Evolutionary conservation across 1,140 invertebrate genomes (phyloP), one percentile per base, ranked within the genome.

Genomic region (Monomorium pharaonis): DNA sequence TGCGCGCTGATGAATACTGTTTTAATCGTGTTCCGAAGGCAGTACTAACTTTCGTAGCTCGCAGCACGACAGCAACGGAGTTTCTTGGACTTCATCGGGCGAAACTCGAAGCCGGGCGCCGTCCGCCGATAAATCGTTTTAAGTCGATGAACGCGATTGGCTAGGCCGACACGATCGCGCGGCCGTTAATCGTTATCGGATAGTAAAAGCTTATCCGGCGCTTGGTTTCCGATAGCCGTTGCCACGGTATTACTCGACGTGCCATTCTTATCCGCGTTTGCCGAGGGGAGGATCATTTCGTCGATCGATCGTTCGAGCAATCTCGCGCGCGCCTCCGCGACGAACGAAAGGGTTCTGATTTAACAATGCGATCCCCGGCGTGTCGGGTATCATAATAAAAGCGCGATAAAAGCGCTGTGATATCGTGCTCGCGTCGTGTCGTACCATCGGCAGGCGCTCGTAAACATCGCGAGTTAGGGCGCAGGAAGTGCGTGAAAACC

Each of bases 181-280:
- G 42, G 58, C 72, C 72, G 83, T 87, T 89, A 86, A 90, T 88
- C 84, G 83, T 89, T 90, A 90, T 90, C 87, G 89, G 60, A 78
- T 80, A 89, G 85, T 89, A 84, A 87, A 89, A 80, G 85, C 87
- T 88, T 90, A 89, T 90, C 89, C 63, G 88, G 56, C 70, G 51
- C 83, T 87, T 74, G 63, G 85, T 87, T 87, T 80, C 56, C 58
- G 65, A 83, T 72, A 72, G 24, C 78, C 30, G 62, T 18, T 27
- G n/a, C 49, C 47, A 44, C 37, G 37, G 24, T 37, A 44, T 72
- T 74, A 69, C 44, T 58, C 47, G 62, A 42, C 67, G 51, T 83
- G 78, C 78, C 78, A 83, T 72, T 83, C 78, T 74, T 83, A 51
- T 37, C 14, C 51, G 33, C n/a, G 75, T 14, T 77, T 62, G 75